phyloP scores from a whole-genome alignment of 1,140 invertebrate genomes.

The Monomorium pharaonis region DNA sequence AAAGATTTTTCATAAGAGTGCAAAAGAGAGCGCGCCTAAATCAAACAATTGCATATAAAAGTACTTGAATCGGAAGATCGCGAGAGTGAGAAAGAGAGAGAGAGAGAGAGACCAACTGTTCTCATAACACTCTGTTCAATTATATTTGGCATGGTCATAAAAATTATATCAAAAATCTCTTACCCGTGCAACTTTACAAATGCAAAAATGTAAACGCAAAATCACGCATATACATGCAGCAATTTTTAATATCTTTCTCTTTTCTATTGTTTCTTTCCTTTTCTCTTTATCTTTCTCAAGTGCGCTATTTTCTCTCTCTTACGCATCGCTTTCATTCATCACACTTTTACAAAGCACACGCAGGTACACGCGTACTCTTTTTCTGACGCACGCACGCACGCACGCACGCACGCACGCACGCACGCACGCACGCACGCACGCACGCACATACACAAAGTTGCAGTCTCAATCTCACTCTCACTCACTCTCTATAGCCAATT shows the following conservation, averaged over 20 bases:
- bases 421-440: background rate
- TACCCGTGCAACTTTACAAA: constrained; percentile 65
- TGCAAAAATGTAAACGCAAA: constrained; percentile 59
- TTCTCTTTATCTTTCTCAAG: constrained; percentile 10
- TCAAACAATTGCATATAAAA: constrained; percentile 32
- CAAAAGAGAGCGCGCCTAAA: constrained; percentile 42
- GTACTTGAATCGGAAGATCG: constrained; percentile 40
- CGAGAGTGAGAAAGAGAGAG: background rate
- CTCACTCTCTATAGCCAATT: background rate
- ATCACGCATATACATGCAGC: constrained; percentile 40
- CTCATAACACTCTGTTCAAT: constrained; percentile 64
- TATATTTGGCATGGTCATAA: constrained; percentile 72
- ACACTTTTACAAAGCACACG: background rate
- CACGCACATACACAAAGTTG: background rate
- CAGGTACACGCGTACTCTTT: background rate
- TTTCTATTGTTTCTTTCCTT: constrained; percentile 18
- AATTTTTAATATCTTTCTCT: constrained; percentile 1
- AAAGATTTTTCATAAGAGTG: constrained; percentile 23
- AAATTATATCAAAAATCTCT: constrained; percentile 68
- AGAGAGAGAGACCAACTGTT: background rate
- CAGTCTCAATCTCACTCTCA: background rate
- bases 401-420: background rate
- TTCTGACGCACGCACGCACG: background rate
- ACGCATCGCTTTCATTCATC: constrained; percentile 12
- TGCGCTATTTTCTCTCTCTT: background rate